Evolutionary conservation across 35 echinoderm and acorn worm species (phyloP), one percentile per base, ranked within the genome.

Genomic region (Apostichopus japonicus): DNA sequence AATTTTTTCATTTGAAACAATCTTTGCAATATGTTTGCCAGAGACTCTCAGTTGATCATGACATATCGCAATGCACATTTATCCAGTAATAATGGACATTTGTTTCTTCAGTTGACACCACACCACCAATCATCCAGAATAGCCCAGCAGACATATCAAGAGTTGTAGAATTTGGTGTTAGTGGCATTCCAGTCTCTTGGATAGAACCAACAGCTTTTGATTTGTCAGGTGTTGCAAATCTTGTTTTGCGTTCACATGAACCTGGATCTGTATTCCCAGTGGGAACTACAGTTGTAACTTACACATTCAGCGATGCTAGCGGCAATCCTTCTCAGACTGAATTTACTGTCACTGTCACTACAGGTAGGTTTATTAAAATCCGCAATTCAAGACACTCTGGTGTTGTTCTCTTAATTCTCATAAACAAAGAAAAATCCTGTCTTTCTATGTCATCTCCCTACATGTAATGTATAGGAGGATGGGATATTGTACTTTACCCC

Each of bases 261-360:
- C 71, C 92, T 4, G 84, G 84, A 10, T 53, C 44, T 1, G 15
- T 16, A 53, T 93, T 93, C 72, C 83, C 70, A 2, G 53, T 73
- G 1, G 92, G 92, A 15, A 44, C 17, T 19, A 93, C 92, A 5
- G 24, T 23, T 10, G 92, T 93, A 19, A 57, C 56, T 9, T 93
- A 93, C 55, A 93, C 84, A 22, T 93, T 93, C 53, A 75, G 52
- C 0, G 92, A 93, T 63, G 19, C 54, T 6, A 73, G 65, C 8
- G 77, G 77, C 83, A 93, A 93, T 72, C 17, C 33, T 56, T 83
- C 84, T 0, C 87, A 15, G 1, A 88, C 83, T 44, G 5, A 8
- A 10, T 88, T 93, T 59, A 24, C 8, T 63, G 84, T 93, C 6
- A 86, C 79, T 16, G 33, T 93, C 22, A 21, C 10, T 1, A 27